Evolutionary conservation across 2,888 invertebrate genomes (phyloP).

Genomic region (Zaprionus bogoriensis): DNA sequence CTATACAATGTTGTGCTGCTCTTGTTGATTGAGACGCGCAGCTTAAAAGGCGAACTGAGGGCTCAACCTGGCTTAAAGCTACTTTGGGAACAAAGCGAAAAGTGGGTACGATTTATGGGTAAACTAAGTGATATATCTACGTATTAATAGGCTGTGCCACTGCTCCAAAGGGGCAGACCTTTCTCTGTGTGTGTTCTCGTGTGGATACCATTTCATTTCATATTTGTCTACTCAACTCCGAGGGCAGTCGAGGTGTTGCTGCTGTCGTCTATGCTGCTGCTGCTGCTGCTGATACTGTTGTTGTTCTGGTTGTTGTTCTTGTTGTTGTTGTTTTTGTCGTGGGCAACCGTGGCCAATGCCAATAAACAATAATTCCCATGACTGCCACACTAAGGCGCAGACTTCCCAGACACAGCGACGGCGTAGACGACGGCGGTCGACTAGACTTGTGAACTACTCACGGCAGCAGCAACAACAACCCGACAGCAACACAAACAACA

Average conservation of each 20-base stretch:
- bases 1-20: background rate
- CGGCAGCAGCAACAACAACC: constrained; percentile 36
- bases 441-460: constrained; percentile 66
- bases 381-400: constrained; percentile 75
- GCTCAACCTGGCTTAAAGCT: background rate
- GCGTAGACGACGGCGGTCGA: constrained; percentile 57
- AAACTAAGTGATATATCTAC: constrained; percentile 51
- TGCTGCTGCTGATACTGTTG: constrained; percentile 30
- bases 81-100: background rate
- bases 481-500: too few relatives aligned
- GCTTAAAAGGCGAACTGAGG: background rate
- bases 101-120: constrained; percentile 42
- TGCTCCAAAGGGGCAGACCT: constrained; percentile 33
- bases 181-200: too few relatives aligned
- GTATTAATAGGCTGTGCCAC: constrained; percentile 48
- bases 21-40: background rate
- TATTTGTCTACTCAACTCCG: constrained; percentile 45
- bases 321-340: constrained; percentile 34
- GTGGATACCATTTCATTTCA: constrained; percentile 42
- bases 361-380: constrained; percentile 79
- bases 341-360: constrained; percentile 72
- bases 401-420: constrained; percentile 78
- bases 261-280: constrained; percentile 23
- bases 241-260: constrained; percentile 10
- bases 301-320: constrained; percentile 31